These are phyloP conservation scores for Dusona sp. DNA, from an alignment of 2,888 invertebrate genomes.

Conservation along the genomic window DNA sequence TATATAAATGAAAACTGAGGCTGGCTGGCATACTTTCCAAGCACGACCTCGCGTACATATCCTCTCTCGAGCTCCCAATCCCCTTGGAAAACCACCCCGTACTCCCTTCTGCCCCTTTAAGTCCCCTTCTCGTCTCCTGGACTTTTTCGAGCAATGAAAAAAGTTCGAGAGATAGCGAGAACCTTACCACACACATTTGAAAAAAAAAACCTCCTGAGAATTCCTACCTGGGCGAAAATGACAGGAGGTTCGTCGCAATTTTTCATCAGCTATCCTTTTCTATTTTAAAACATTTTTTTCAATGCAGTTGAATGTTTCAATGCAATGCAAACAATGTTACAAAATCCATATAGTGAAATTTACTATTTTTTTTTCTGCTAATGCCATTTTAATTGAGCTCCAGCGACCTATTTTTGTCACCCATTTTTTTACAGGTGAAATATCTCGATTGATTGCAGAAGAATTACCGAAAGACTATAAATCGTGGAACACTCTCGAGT, in stretches of 20 bases:
- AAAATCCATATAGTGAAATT: no score
- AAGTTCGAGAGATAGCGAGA: neutral
- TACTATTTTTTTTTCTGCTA: no score
- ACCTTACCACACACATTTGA: neutral
- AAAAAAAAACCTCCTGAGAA: neutral
- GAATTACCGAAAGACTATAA: neutral
- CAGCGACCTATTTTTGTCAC: no score
- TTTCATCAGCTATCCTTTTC: no score
- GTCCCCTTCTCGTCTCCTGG: slow-evolving; percentile 7
- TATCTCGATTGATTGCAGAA: no score
- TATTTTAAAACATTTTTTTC: neutral
- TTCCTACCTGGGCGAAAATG: neutral
- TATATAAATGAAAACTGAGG: no score
- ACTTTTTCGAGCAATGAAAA: slow-evolving; percentile 39
- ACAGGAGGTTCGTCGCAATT: no score
- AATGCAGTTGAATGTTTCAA: no score
- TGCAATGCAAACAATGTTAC: no score
- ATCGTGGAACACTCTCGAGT: no score
- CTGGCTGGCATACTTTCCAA: no score
- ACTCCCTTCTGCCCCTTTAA: neutral
- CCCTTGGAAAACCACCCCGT: neutral
- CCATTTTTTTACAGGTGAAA: neutral
- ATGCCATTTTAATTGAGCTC: no score
- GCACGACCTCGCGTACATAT: neutral
- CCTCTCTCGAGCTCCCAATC: neutral